phyloP scores from a whole-genome alignment of 2,113 vertebrate genomes.

The Spheniscus mendiculus region DNA sequence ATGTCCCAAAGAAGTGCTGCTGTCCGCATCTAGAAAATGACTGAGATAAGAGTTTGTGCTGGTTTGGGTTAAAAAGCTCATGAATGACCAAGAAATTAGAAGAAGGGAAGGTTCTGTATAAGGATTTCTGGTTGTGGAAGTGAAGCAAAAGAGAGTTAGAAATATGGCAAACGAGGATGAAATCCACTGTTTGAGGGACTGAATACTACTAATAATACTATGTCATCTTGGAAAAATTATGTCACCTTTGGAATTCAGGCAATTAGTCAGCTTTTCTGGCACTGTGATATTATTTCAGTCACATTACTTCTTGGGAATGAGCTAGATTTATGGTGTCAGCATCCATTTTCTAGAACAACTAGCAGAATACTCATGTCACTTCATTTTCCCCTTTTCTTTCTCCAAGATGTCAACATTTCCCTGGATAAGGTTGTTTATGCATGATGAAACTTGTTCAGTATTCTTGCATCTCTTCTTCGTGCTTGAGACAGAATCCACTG shows the following conservation, averaged over 20 bases:
- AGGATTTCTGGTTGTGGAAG: neutral
- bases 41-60: neutral
- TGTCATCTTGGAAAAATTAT: constrained; percentile 21
- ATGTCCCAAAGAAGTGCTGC: neutral
- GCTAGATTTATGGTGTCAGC: neutral
- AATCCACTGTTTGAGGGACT: neutral
- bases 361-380: neutral
- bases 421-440: neutral
- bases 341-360: constrained; percentile 12
- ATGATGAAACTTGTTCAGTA: neutral
- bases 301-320: neutral
- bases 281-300: neutral
- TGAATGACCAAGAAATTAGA: neutral
- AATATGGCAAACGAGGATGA: neutral
- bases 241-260: neutral
- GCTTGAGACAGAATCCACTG: neutral
- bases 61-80: neutral
- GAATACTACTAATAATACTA: neutral
- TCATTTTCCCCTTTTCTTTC: neutral
- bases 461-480: neutral
- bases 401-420: neutral
- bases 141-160: neutral
- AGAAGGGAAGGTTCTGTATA: neutral
- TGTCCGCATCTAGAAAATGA: neutral
- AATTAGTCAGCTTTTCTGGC: constrained; percentile 34